Evolutionary conservation across 2,888 invertebrate genomes (phyloP).

Genomic region (Molorchus minor): DNA sequence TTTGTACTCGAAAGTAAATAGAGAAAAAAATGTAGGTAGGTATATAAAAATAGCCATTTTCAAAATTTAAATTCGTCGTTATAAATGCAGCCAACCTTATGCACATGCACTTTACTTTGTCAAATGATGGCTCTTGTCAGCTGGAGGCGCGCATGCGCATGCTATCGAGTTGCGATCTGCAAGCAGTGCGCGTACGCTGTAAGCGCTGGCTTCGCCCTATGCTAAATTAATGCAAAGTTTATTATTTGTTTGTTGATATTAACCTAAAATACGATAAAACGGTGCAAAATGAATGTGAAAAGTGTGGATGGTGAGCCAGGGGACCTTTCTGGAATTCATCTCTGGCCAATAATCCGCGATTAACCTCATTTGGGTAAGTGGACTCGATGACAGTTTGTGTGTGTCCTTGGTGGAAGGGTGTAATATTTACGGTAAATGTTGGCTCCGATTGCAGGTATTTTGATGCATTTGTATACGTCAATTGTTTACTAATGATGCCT

Average conservation of each 20-base stretch:
- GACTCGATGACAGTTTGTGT: constrained; percentile 52
- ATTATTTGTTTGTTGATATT: constrained; percentile 60
- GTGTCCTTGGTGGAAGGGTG: constrained; percentile 55
- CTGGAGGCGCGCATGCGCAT: constrained; percentile 42
- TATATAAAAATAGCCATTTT: no score
- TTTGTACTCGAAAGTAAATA: no score
- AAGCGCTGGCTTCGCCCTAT: constrained; percentile 50
- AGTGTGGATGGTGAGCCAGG: constrained; percentile 38
- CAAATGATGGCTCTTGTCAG: constrained; percentile 34
- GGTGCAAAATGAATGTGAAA: constrained; percentile 47
- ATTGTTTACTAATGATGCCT: constrained; percentile 15
- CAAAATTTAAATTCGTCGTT: constrained; percentile 6
- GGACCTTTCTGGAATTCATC: constrained; percentile 37
- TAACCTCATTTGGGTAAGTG: constrained; percentile 57
- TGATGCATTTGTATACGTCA: constrained; percentile 28
- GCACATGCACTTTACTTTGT: constrained; percentile 20
- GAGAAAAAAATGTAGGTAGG: no score
- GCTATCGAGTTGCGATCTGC: constrained; percentile 35
- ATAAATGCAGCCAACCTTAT: constrained; percentile 22
- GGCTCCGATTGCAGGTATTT: constrained; percentile 29
- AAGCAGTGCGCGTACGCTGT: constrained; percentile 56
- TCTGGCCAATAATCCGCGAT: constrained; percentile 46
- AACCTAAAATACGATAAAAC: constrained; percentile 57
- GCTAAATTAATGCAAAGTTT: constrained; percentile 54
- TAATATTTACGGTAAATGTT: constrained; percentile 39